A percentile compares a stretch with the other conserved stretches of the same genome.
phyloP scores from a whole-genome alignment of 1,140 invertebrate species.

The Drosophila ogumai region DNA sequence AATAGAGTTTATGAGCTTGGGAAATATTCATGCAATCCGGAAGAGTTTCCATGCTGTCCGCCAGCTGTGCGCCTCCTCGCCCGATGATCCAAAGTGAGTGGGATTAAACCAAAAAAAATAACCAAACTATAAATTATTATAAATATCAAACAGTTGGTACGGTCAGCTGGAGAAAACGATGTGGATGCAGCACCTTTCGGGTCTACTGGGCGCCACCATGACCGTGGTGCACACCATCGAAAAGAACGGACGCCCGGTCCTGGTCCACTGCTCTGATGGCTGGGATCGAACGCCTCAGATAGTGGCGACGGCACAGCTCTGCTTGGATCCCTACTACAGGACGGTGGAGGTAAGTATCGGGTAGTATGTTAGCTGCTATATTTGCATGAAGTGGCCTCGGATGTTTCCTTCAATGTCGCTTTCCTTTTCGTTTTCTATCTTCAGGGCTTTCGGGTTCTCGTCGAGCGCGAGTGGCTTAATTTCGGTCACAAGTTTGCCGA shows the following conservation, averaged over 20 bases:
- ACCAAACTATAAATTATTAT: neutral
- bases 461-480: conserved; percentile 97
- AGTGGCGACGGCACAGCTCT: conserved; percentile 94
- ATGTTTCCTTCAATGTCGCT: too few species aligned
- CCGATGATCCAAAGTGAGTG: conserved; percentile 91
- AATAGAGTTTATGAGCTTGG: conserved; percentile 98
- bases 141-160: conserved; percentile 90
- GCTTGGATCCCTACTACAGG: conserved; percentile 96
- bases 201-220: conserved; percentile 91
- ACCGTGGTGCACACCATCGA: conserved; percentile 93
- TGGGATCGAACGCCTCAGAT: conserved; percentile 99
- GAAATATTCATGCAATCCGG: conserved; percentile 97
- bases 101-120: neutral
- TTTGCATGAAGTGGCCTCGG: conserved; percentile 26
- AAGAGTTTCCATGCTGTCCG: conserved; percentile 93
- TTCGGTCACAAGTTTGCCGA: conserved; percentile 99
- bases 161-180: conserved; percentile 94
- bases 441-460: conserved; percentile 95
- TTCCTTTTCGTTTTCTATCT: conserved; percentile 30
- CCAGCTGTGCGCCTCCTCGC: conserved; percentile 90
- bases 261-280: conserved; percentile 98
- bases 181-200: conserved; percentile 96
- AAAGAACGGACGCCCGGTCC: conserved; percentile 93
- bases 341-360: conserved; percentile 88
- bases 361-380: neutral